A percentile compares a stretch with the other conserved stretches of the same genome.
phyloP scores from a whole-genome alignment of 2,113 vertebrate species.

The Centrocercus urophasianus region DNA sequence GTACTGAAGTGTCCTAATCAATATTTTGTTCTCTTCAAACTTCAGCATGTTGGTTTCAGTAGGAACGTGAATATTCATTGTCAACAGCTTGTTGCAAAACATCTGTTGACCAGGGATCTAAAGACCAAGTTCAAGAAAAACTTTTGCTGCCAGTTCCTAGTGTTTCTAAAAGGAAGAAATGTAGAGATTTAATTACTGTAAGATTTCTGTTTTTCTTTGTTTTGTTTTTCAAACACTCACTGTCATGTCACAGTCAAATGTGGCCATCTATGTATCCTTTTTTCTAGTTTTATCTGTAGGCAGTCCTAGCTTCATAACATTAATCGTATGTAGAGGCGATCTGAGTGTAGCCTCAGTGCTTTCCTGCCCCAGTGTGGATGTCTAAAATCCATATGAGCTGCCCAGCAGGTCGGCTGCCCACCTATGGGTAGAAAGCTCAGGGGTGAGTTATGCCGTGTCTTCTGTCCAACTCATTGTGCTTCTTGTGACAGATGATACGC shows the following conservation, averaged over 20 bases:
- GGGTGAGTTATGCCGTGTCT: not conserved
- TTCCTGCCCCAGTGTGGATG: not conserved
- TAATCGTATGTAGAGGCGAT: not conserved
- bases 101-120: slow-evolving; percentile 9
- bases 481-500: not conserved
- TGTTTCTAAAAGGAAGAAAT: not conserved
- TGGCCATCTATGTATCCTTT: not conserved
- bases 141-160: not conserved
- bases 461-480: not conserved
- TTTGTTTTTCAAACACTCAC: not conserved
- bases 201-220: not conserved
- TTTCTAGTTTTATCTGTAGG: not conserved
- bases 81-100: slow-evolving; percentile 56
- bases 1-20: not conserved
- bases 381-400: not conserved
- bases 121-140: slow-evolving; percentile 19
- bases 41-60: not conserved
- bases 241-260: not conserved
- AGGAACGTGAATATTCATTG: slow-evolving; percentile 6
- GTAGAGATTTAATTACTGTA: not conserved
- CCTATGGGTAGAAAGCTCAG: not conserved
- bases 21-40: not conserved
- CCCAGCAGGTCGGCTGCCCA: not conserved
- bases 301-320: not conserved
- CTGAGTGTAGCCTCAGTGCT: not conserved